Evolutionary conservation across 2,888 invertebrate genomes (phyloP).

Genomic region (Cheilosia vulpina): DNA sequence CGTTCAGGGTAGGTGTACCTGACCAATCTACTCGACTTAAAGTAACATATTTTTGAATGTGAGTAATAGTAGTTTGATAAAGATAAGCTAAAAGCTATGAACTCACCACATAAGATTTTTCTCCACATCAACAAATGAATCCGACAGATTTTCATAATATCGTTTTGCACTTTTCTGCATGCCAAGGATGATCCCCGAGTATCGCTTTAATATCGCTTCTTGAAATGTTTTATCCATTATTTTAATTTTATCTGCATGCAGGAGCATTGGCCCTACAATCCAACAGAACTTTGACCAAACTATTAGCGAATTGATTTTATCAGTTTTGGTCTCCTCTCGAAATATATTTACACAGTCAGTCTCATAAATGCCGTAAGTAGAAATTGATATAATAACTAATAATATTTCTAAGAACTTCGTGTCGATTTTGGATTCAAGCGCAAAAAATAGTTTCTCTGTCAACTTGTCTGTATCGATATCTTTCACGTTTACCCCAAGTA

Average conservation of each 20-base stretch:
- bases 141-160: constrained; percentile 76
- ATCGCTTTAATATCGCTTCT: constrained; percentile 80
- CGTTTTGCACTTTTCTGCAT: constrained; percentile 70
- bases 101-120: constrained; percentile 78
- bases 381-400: constrained; percentile 89
- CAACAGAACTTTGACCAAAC: constrained; percentile 84
- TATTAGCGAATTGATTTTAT: constrained; percentile 81
- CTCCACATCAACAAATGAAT: constrained; percentile 71
- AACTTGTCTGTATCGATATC: constrained; percentile 85
- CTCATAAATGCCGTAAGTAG: constrained; percentile 91
- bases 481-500: constrained; percentile 85
- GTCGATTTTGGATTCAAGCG: constrained; percentile 89
- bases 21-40: too few relatives aligned
- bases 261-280: constrained; percentile 83
- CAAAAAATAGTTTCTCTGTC: constrained; percentile 87
- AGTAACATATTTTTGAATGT: too few relatives aligned
- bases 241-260: constrained; percentile 81
- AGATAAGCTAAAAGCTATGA: too few relatives aligned
- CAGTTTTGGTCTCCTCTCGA: constrained; percentile 80
- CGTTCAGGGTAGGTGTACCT: too few relatives aligned
- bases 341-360: constrained; percentile 86
- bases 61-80: too few relatives aligned
- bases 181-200: constrained; percentile 75
- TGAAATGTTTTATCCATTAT: constrained; percentile 82
- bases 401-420: constrained; percentile 87